Percentiles rank a stretch among this genome's conserved stretches.
Evolutionary conservation across 2,888 invertebrate species (phyloP).

Genomic region (Caenorhabditis sp.): DNA sequence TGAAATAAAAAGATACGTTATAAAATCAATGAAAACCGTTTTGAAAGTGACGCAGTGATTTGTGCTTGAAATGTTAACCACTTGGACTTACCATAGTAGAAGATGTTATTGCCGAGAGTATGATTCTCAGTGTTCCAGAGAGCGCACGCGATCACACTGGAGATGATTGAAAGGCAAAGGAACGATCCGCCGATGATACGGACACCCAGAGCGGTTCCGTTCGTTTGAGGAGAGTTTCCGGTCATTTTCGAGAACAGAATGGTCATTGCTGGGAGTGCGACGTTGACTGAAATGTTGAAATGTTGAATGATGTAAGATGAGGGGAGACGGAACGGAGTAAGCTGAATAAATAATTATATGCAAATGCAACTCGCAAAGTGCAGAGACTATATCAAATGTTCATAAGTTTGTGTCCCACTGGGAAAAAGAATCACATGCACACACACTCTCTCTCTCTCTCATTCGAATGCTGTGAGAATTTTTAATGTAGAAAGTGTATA

Average conservation of each 20-base stretch:
- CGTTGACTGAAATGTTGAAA: not conserved
- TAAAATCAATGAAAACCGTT: not conserved
- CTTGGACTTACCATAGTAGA: conserved; percentile 46
- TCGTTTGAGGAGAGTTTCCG: conserved; percentile 57
- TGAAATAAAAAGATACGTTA: conserved; percentile 17
- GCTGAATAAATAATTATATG: no score
- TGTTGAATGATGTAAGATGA: no score
- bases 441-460: not conserved
- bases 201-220: conserved; percentile 54
- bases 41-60: no score
- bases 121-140: conserved; percentile 53
- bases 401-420: no score
- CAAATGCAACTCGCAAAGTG: no score
- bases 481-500: no score
- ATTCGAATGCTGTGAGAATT: conserved; percentile 6
- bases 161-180: conserved; percentile 56
- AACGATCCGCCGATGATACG: conserved; percentile 58
- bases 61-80: not conserved
- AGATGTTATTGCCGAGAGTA: conserved; percentile 40
- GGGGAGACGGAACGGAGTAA: no score
- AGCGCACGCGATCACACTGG: conserved; percentile 56
- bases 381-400: conserved; percentile 7
- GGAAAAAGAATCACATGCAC: not conserved
- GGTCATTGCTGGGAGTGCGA: conserved; percentile 52
- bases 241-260: conserved; percentile 52